A percentile compares a stretch with the other conserved stretches of the same genome.
These are phyloP conservation scores for Sebastiscus tertius DNA, from an alignment of 2,797 vertebrate species.

Conservation along the genomic window DNA sequence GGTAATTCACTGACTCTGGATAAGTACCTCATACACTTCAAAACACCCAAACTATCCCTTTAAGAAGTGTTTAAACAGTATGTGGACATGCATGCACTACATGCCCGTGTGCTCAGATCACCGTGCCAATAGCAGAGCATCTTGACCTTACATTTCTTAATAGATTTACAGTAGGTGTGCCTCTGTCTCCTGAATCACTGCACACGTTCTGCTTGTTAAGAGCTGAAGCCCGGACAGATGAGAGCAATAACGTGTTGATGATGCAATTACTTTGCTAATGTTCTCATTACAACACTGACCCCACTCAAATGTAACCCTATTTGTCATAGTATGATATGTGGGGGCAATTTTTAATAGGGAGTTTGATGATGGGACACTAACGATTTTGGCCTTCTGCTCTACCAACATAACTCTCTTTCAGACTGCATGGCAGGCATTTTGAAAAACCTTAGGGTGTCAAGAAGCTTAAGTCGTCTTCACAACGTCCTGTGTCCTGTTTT, in stretches of 20 bases:
- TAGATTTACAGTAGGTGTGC: slow-evolving; percentile 2
- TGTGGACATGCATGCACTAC: not conserved
- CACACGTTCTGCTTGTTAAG: slow-evolving; percentile 1
- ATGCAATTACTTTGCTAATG: slow-evolving; percentile 28
- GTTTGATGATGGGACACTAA: slow-evolving; percentile 32
- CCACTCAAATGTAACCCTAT: slow-evolving; percentile 22
- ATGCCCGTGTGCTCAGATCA: not conserved
- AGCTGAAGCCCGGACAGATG: slow-evolving; percentile 37
- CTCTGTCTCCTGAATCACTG: slow-evolving; percentile 13
- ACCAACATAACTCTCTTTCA: not conserved
- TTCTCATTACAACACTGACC: slow-evolving; percentile 37
- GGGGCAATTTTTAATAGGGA: slow-evolving; percentile 16
- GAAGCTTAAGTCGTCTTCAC: not conserved
- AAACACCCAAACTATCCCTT: not conserved
- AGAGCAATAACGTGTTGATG: slow-evolving; percentile 31
- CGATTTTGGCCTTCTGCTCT: slow-evolving; percentile 18
- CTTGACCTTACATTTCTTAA: slow-evolving; percentile 4
- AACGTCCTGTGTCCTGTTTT: not conserved
- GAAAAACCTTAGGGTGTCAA: not conserved
- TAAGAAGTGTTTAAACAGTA: not conserved
- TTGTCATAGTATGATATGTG: slow-evolving; percentile 36
- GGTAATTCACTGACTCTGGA: too few species aligned
- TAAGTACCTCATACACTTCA: too few species aligned
- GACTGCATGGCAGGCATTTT: not conserved
- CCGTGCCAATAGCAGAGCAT: not conserved